Evolutionary conservation across 2,797 vertebrate species (phyloP).

Genomic region (Hemibagrus guttatus): DNA sequence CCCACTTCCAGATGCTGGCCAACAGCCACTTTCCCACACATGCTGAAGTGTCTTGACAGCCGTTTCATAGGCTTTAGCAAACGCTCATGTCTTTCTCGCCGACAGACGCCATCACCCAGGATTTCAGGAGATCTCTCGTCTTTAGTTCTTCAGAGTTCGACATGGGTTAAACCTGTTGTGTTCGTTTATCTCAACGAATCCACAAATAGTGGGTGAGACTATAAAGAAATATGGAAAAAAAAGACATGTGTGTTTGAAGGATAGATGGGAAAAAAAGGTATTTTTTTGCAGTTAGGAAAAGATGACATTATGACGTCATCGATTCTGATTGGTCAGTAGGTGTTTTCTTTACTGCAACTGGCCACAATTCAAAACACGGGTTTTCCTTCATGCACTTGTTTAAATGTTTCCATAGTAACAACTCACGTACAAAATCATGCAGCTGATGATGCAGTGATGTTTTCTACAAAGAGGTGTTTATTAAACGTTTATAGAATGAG

Average conservation of each 20-base stretch:
- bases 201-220: conserved; percentile 25
- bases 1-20: conserved; percentile 84
- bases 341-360: not conserved
- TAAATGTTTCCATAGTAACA: not conserved
- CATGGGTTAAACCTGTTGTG: not conserved
- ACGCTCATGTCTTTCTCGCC: conserved; percentile 63
- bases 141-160: conserved; percentile 55
- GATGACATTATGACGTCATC: too few species aligned
- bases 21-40: conserved; percentile 88
- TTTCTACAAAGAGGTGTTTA: not conserved
- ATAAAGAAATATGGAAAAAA: not conserved
- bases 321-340: not conserved
- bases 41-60: conserved; percentile 85
- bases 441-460: not conserved
- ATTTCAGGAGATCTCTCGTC: conserved; percentile 64
- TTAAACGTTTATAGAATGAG: not conserved
- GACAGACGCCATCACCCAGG: conserved; percentile 56
- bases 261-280: not conserved
- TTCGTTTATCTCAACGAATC: conserved; percentile 12
- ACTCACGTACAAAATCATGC: too few species aligned
- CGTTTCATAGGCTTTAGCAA: conserved; percentile 81
- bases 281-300: not conserved
- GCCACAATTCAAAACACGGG: not conserved
- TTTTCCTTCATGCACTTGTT: not conserved
- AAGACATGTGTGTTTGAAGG: not conserved